Conservation (phyloP, 2,113 vertebrate genomes). For the Tychaedon coryphoeus region DNA sequence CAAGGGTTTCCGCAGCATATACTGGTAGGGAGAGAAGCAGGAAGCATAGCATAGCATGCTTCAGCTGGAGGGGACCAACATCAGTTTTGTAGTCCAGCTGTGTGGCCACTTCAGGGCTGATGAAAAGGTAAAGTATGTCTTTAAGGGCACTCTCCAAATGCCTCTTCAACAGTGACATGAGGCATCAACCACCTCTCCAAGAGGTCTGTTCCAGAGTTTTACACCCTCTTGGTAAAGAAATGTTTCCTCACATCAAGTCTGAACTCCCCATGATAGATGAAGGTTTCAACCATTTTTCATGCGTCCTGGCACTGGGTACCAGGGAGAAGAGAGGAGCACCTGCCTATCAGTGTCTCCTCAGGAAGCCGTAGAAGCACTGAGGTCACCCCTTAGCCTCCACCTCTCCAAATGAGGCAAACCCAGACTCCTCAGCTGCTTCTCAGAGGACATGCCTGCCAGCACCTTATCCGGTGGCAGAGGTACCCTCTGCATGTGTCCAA, state of each 20-base stretch:
- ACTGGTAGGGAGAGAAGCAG: neutral
- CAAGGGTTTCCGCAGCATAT: neutral
- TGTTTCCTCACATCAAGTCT: neutral
- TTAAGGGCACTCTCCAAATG: neutral
- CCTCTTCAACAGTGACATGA: neutral
- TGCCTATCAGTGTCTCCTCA: rapidly evolving
- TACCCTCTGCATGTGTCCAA: rapidly evolving
- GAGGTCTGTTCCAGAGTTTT: neutral
- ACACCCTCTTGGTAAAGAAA: neutral
- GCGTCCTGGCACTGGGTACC: neutral
- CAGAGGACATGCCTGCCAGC: neutral
- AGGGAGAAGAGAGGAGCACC: neutral
- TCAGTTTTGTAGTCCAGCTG: neutral
- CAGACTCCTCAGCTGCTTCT: neutral
- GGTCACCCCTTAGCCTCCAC: neutral
- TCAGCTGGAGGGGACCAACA: neutral
- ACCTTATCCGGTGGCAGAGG: neutral
- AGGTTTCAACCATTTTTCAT: neutral
- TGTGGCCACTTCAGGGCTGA: neutral
- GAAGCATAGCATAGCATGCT: neutral
- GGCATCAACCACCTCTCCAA: neutral
- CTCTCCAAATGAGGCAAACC: neutral
- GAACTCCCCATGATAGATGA: rapidly evolving
- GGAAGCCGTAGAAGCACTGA: neutral
- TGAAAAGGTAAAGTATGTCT: neutral